Evolutionary conservation across 37 sponge, comb jelly and placozoan species (phyloP).

Genomic region (Ephydatia muelleri): DNA sequence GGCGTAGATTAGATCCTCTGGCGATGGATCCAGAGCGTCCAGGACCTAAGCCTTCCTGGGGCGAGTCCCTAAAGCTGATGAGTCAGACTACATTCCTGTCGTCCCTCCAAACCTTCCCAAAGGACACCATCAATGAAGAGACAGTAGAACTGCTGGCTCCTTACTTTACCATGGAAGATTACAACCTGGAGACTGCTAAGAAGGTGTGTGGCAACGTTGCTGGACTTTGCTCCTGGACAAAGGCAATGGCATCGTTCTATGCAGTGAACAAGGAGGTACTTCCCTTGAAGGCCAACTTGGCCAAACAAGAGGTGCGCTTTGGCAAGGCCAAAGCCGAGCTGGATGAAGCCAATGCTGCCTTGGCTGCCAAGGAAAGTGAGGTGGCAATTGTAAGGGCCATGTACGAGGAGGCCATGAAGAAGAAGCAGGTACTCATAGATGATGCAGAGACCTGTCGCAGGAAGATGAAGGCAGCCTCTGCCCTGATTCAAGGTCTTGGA

Average conservation of each 20-base stretch:
- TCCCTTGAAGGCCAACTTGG: conserved; percentile 98
- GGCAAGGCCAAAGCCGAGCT: conserved; percentile 75
- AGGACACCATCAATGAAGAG: conserved; percentile 98
- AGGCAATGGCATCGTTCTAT: conserved; percentile 93
- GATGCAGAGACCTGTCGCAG: conserved; percentile 97
- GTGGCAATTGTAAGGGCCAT: conserved; percentile 91
- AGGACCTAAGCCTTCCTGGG: conserved; percentile 88
- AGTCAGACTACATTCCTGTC: conserved; percentile 85
- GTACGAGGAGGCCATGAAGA: conserved; percentile 95
- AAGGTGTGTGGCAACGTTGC: conserved; percentile 99
- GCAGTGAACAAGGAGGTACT: conserved; percentile 97
- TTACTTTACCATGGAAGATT: conserved; percentile 96
- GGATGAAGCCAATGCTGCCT: conserved; percentile 86
- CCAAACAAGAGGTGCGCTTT: conserved; percentile 77
- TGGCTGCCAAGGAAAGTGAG: conserved; percentile 93
- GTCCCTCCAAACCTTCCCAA: conserved; percentile 88
- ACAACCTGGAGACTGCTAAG: conserved; percentile 88
- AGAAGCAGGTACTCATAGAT: conserved; percentile 90
- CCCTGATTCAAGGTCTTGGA: conserved; percentile 94
- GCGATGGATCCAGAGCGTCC: conserved; percentile 86
- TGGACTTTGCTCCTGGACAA: conserved; percentile 98
- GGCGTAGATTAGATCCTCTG: conserved; percentile 49
- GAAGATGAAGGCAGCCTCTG: conserved; percentile 96
- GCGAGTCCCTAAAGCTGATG: conserved; percentile 98
- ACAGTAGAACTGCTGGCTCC: conserved; percentile 96